Evolutionary conservation across 2,113 vertebrate species (phyloP).

Genomic region (Syngnathus floridae): DNA sequence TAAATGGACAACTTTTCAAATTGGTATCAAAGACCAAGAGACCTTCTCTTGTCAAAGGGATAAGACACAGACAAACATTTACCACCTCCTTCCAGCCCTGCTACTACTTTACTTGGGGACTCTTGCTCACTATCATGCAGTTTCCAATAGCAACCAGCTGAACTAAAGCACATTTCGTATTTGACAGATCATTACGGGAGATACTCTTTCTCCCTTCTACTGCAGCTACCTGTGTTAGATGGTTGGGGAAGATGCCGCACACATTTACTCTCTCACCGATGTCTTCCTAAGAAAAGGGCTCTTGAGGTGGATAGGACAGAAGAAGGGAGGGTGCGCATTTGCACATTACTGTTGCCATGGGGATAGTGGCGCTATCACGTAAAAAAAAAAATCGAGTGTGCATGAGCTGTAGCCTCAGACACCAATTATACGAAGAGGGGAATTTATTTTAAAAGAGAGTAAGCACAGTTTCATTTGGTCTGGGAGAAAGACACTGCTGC

Average conservation of each 20-base stretch:
- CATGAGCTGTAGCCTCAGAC: slow-evolving; percentile 50
- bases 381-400: slow-evolving; percentile 28
- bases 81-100: slow-evolving; percentile 44
- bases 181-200: slow-evolving; percentile 57
- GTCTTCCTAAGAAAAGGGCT: slow-evolving; percentile 30
- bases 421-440: slow-evolving; percentile 53
- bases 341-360: slow-evolving; percentile 74
- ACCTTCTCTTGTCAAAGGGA: slow-evolving; percentile 43
- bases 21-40: slow-evolving; percentile 28
- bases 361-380: slow-evolving; percentile 69
- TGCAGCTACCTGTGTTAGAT: slow-evolving; percentile 50
- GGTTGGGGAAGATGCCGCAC: slow-evolving; percentile 44
- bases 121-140: slow-evolving; percentile 45
- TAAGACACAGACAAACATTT: slow-evolving; percentile 22
- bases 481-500: slow-evolving; percentile 43
- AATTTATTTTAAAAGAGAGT: slow-evolving; percentile 53
- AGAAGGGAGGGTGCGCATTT: slow-evolving; percentile 48
- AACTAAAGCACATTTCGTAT: slow-evolving; percentile 52
- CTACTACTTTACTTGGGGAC: slow-evolving; percentile 41
- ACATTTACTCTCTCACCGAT: slow-evolving; percentile 45
- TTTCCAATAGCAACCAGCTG: slow-evolving; percentile 67
- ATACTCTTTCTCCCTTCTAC: slow-evolving; percentile 43
- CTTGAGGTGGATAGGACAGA: slow-evolving; percentile 11
- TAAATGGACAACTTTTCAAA: not conserved
- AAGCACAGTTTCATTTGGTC: slow-evolving; percentile 39